These are phyloP conservation scores for Brachionus paranguensis DNA, from an alignment of 1,140 invertebrate genomes.

Conservation along the genomic window DNA sequence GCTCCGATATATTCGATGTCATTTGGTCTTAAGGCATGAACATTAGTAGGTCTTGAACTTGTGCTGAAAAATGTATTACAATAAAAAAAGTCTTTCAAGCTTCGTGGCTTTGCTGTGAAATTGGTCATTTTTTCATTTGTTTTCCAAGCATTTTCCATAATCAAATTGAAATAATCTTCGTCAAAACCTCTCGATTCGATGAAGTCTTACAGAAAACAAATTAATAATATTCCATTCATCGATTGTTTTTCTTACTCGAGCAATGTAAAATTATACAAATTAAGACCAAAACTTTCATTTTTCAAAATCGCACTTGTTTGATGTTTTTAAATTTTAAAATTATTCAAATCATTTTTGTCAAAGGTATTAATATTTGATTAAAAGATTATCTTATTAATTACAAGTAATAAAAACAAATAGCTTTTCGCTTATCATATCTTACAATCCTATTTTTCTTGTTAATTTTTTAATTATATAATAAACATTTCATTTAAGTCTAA, in stretches of 20 bases:
- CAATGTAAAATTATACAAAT: not conserved
- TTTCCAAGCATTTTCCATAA: conserved; percentile 3
- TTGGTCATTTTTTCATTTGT: conserved; percentile 3
- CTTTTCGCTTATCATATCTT: not conserved
- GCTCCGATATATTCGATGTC: conserved; percentile 73
- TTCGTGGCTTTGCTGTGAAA: not conserved
- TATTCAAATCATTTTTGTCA: not conserved
- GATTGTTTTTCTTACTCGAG: not conserved
- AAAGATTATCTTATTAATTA: not conserved
- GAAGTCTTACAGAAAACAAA: not conserved
- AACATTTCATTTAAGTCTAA: not conserved
- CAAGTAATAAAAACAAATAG: not conserved
- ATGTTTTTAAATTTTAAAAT: not conserved
- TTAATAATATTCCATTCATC: not conserved
- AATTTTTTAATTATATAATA: not conserved
- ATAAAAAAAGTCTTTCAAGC: not conserved
- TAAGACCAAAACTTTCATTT: not conserved
- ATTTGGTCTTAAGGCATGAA: conserved; percentile 64
- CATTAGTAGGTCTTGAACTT: conserved; percentile 44
- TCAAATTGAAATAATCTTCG: not conserved
- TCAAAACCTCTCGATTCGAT: not conserved
- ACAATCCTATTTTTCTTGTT: not conserved
- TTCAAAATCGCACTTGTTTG: not conserved
- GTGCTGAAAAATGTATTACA: conserved; percentile 7
- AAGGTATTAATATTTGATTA: conserved; percentile 12